A percentile compares a stretch with the other conserved stretches of the same genome.
These are phyloP conservation scores for Chymomyza caudatula DNA, from an alignment of 2,888 invertebrate genomes.

Conservation along the genomic window DNA sequence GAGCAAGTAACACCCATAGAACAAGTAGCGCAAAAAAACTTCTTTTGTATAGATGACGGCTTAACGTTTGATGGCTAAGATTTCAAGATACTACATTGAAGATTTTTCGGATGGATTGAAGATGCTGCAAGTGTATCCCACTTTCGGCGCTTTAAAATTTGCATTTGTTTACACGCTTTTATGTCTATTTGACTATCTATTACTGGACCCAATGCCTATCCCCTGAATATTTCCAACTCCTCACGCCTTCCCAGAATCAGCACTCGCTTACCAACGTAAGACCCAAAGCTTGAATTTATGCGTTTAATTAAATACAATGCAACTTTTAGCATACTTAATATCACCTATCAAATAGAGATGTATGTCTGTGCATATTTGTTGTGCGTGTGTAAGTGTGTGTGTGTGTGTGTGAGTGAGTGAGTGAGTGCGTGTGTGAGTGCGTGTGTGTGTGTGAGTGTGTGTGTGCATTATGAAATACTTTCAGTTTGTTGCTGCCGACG, in stretches of 20 bases:
- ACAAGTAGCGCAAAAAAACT: no score
- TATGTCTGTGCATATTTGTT: constrained; percentile 12
- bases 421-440: not conserved
- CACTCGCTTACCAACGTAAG: constrained; percentile 12
- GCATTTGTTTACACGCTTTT: constrained; percentile 41
- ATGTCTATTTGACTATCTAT: constrained; percentile 39
- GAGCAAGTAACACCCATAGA: no score
- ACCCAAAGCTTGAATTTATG: constrained; percentile 59
- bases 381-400: not conserved
- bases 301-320: constrained; percentile 69
- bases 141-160: constrained; percentile 1
- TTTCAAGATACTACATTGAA: no score
- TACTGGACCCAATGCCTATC: not conserved
- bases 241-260: not conserved
- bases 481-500: not conserved
- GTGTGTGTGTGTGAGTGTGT: not conserved
- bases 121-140: not conserved
- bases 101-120: no score
- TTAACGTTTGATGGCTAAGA: no score
- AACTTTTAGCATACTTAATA: constrained; percentile 52
- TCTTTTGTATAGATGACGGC: no score
- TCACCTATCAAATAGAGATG: constrained; percentile 48
- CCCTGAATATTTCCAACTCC: not conserved
- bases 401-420: not conserved
- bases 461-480: not conserved